Base-by-base conservation (phyloP, 2,113 vertebrate species). In the Cyanoderma ruficeps region DNA sequence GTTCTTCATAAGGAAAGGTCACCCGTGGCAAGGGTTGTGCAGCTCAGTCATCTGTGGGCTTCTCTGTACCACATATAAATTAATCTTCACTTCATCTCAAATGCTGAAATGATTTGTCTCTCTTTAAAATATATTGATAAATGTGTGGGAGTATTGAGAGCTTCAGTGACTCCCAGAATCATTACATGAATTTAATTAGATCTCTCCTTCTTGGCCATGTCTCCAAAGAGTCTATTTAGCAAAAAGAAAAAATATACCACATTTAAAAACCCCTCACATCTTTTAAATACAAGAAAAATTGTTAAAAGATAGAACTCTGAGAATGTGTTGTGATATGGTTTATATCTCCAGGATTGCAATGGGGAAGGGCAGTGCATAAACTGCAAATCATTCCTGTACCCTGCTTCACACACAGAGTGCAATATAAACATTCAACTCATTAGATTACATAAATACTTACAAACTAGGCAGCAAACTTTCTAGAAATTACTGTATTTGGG, bases 111-210 rank as follows among this genome's bases (percentile, higher is more conserved):
- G 1, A 72, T 92, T 89, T 79, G 44, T 74, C 44, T 83, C 27
- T 87, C 50, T 28, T 84, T 68, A 87, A 31, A 63, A 22, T 39
- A 13, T 84, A 89, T 79, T 89, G 81, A 89, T 72, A 93, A 91
- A 79, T 3, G 20, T 61, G 69, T 67, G 37, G 65, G 77, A 85
- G 46, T 82, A 76, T 37, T 71, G 65, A 65, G 85, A 93, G 52
- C 23, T 55, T 68, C 65, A 76, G 46, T 64, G 41, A 89, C 57
- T 89, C 65, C 46, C 91, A 91, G 49, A 89, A 91, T 89, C 61
- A 87, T 84, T 84, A 93, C 28, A 85, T 31, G 55, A 84, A 93
- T 95, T 84, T 87, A 87, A 89, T 87, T 87, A 94, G 65, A 87
- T 75, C 28, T 83, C 17, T 35, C 78, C 37, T 92, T n/a, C 76